phyloP scores from a whole-genome alignment of 2,888 invertebrate genomes.

The Sphecodes monilicornis region DNA sequence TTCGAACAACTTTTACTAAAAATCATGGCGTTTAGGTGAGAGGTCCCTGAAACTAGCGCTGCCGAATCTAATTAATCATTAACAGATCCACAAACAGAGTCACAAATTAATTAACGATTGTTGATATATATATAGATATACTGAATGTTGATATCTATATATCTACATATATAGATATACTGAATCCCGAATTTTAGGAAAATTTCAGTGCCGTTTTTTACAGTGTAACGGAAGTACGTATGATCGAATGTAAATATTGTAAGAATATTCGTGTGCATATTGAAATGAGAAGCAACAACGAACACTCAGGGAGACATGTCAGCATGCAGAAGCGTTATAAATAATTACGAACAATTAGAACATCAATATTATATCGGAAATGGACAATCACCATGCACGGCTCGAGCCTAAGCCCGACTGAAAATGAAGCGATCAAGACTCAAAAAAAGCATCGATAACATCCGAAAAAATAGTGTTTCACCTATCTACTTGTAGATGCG shows the following conservation, averaged over 20 bases:
- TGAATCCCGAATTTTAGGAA: background rate
- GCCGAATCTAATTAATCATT: background rate
- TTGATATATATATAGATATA: too few relatives aligned
- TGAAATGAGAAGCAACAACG: conserved; percentile 46
- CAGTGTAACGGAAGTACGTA: conserved; percentile 57
- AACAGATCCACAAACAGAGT: background rate
- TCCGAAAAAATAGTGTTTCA: background rate
- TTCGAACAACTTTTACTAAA: background rate
- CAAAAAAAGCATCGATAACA: conserved; percentile 25
- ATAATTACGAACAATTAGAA: background rate
- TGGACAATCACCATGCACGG: conserved; percentile 24
- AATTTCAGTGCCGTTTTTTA: conserved; percentile 37
- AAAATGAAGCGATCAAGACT: conserved; percentile 31
- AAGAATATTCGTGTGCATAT: conserved; percentile 40
- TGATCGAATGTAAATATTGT: conserved; percentile 48
- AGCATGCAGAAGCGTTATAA: conserved; percentile 59
- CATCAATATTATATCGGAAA: background rate
- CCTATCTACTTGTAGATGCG: conserved; percentile 15
- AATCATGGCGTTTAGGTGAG: background rate
- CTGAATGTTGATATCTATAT: too few relatives aligned
- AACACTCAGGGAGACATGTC: conserved; percentile 35
- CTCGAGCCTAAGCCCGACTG: conserved; percentile 5
- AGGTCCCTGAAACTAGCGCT: background rate
- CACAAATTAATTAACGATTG: too few relatives aligned
- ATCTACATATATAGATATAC: too few relatives aligned